Conservation (phyloP, 2,113 vertebrate species). For the Oryctolagus cuniculus region mOryCun1.1 NC_091439.1:80348001-80348500, state of each 20-base stretch:
- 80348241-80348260: not conserved
- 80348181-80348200: not conserved
- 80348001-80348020: no score
- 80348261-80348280: not conserved
- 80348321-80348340: not conserved
- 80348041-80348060: no score
- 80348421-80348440: not conserved
- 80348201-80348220: not conserved
- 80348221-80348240: not conserved
- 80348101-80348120: no score
- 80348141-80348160: not conserved
- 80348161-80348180: not conserved
- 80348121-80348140: not conserved
- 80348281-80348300: slow-evolving; percentile 21
- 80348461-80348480: no score
- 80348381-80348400: not conserved
- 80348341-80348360: slow-evolving; percentile 22
- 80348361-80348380: not conserved
- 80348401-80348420: not conserved
- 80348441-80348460: no score
- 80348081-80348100: no score
- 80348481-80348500: no score
- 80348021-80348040: no score
- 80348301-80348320: slow-evolving; percentile 21
- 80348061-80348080: no score